phyloP scores from a whole-genome alignment of 2,888 invertebrate genomes.

The Tortricodes alternella region DNA sequence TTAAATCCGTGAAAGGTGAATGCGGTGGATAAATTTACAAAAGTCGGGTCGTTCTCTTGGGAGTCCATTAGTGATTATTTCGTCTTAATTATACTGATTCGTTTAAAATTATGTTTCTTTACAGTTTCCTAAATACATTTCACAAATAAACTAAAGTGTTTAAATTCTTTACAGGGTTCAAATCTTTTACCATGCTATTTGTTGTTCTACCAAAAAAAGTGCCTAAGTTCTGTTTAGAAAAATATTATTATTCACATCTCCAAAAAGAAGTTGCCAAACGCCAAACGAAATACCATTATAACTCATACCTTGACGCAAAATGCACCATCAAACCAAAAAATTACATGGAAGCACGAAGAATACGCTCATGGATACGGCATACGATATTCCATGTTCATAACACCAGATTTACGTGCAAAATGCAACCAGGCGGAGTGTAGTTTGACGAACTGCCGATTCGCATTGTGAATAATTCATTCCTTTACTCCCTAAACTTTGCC shows the following conservation, averaged over 20 bases:
- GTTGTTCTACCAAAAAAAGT: too few species aligned
- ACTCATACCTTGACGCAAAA: neutral
- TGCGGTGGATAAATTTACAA: conserved; percentile 3
- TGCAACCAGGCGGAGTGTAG: conserved; percentile 62
- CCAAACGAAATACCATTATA: neutral
- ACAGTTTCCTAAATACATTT: too few species aligned
- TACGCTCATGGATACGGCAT: conserved; percentile 59
- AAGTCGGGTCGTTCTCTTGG: neutral
- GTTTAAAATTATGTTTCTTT: too few species aligned
- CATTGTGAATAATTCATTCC: conserved; percentile 77
- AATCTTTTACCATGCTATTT: too few species aligned
- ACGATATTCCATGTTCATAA: conserved; percentile 64
- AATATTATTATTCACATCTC: neutral
- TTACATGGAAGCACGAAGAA: conserved; percentile 56
- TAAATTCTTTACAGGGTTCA: too few species aligned
- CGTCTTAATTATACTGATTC: neutral
- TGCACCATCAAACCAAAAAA: conserved; percentile 46
- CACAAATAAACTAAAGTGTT: too few species aligned
- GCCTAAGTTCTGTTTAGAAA: neutral
- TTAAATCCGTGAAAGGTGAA: conserved; percentile 11
- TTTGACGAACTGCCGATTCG: conserved; percentile 79
- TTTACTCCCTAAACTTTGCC: conserved; percentile 65
- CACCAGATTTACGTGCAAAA: conserved; percentile 70
- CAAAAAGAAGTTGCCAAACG: neutral
- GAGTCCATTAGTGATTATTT: neutral